Conservation (phyloP, 2,797 vertebrate species). For the Takifugu rubripes region DNA sequence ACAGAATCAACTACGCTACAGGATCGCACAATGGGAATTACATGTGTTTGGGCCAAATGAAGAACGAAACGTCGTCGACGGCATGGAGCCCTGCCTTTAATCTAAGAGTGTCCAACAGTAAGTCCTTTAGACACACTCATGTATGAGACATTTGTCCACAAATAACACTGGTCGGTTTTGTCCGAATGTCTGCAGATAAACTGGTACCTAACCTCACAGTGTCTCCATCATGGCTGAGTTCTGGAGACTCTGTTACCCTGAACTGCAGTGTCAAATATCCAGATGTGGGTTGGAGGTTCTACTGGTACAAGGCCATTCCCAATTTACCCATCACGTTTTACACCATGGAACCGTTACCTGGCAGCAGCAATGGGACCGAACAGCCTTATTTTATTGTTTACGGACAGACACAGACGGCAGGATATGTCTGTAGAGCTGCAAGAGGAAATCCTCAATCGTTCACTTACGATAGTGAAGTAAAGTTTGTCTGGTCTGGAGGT, state of each 20-base stretch:
- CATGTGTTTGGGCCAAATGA: constrained; percentile 25
- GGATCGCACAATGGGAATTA: background rate
- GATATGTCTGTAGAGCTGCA: constrained; percentile 44
- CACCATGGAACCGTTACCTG: constrained; percentile 28
- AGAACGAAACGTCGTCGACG: background rate
- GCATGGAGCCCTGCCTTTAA: background rate
- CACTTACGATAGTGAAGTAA: rapidly evolving
- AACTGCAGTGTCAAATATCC: constrained; percentile 11
- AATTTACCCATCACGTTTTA: background rate
- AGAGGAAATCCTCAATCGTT: constrained; percentile 36
- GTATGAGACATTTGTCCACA: too few relatives aligned
- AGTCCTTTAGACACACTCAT: background rate
- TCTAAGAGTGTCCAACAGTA: background rate
- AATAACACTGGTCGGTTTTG: background rate
- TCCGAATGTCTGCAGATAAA: constrained; percentile 4
- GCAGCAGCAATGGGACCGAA: constrained; percentile 20
- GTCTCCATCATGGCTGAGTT: constrained; percentile 44
- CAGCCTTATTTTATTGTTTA: constrained; percentile 18
- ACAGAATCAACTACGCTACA: rapidly evolving
- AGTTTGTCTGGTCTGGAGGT: constrained; percentile 40
- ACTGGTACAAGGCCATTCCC: constrained; percentile 42
- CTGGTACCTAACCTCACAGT: constrained; percentile 20
- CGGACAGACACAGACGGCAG: constrained; percentile 29
- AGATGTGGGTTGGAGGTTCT: constrained; percentile 48
- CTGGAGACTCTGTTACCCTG: constrained; percentile 44